These are phyloP conservation scores for Dreissena polymorpha DNA, from an alignment of 1,140 invertebrate genomes.

Conservation along the genomic window DNA sequence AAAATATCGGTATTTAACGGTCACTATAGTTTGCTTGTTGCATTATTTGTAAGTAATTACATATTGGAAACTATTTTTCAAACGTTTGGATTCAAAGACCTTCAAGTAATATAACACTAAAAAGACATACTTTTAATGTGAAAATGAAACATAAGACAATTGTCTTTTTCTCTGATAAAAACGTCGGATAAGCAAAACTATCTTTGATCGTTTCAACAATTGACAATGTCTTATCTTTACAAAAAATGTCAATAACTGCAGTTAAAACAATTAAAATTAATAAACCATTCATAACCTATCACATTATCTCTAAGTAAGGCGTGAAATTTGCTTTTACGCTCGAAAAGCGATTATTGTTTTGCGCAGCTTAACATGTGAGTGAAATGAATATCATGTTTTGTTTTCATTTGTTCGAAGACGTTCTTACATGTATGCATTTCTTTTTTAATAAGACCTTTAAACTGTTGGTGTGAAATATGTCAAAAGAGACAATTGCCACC, in stretches of 20 bases:
- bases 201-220: not conserved
- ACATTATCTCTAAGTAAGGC: slow-evolving; percentile 44
- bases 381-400: not conserved
- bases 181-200: not conserved
- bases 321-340: slow-evolving; percentile 35
- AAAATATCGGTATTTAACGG: no score
- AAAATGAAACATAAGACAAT: no score
- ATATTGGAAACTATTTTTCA: no score
- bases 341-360: slow-evolving; percentile 16
- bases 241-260: slow-evolving; percentile 4
- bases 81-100: no score
- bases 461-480: slow-evolving; percentile 33
- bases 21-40: no score
- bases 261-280: slow-evolving; percentile 48
- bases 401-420: not conserved
- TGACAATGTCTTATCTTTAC: not conserved
- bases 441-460: slow-evolving; percentile 41
- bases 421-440: not conserved
- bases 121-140: no score
- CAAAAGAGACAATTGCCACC: slow-evolving; percentile 41
- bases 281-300: slow-evolving; percentile 13
- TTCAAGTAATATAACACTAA: no score
- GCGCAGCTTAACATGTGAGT: not conserved
- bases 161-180: no score
- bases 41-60: no score